Percentiles rank a stretch among this genome's conserved stretches.
Evolutionary conservation across 2,113 vertebrate species (phyloP).

Genomic region (Pterophyllum scalare): DNA sequence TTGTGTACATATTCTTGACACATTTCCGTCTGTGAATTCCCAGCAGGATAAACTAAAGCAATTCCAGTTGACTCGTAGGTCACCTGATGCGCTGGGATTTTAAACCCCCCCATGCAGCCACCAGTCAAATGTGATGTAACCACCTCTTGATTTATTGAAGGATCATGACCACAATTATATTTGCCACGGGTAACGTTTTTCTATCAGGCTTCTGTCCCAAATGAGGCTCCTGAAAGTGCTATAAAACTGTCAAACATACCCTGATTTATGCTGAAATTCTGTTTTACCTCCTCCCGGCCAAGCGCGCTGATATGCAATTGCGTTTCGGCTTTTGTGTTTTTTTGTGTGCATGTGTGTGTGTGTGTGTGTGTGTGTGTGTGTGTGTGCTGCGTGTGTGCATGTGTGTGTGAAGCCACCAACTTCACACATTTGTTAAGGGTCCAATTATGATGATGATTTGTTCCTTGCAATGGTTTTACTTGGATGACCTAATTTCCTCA

Average conservation of each 20-base stretch:
- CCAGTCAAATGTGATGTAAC: slow-evolving; percentile 45
- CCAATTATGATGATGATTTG: slow-evolving; percentile 81
- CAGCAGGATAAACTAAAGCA: slow-evolving; percentile 6
- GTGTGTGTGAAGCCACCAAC: slow-evolving; percentile 52
- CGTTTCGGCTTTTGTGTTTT: slow-evolving; percentile 40
- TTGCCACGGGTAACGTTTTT: slow-evolving; percentile 64
- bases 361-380: too few species aligned
- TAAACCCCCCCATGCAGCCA: neutral
- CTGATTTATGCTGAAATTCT: slow-evolving; percentile 70
- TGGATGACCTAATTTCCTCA: slow-evolving; percentile 81
- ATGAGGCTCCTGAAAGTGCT: slow-evolving; percentile 68
- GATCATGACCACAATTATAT: slow-evolving; percentile 81
- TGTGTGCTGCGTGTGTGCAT: neutral
- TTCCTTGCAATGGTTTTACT: slow-evolving; percentile 71
- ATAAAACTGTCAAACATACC: slow-evolving; percentile 70
- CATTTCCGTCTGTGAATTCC: slow-evolving; percentile 4
- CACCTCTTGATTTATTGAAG: slow-evolving; percentile 62
- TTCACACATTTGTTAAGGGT: slow-evolving; percentile 75
- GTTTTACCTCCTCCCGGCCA: slow-evolving; percentile 44
- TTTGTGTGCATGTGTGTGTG: neutral
- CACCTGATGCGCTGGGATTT: slow-evolving; percentile 21
- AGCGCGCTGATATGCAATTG: slow-evolving; percentile 26
- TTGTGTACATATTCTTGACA: neutral
- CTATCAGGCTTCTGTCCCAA: slow-evolving; percentile 73
- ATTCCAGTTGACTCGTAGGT: slow-evolving; percentile 30